phyloP scores from a whole-genome alignment of 2,797 vertebrate species.

The Melanotaenia parkinsoni region DNA sequence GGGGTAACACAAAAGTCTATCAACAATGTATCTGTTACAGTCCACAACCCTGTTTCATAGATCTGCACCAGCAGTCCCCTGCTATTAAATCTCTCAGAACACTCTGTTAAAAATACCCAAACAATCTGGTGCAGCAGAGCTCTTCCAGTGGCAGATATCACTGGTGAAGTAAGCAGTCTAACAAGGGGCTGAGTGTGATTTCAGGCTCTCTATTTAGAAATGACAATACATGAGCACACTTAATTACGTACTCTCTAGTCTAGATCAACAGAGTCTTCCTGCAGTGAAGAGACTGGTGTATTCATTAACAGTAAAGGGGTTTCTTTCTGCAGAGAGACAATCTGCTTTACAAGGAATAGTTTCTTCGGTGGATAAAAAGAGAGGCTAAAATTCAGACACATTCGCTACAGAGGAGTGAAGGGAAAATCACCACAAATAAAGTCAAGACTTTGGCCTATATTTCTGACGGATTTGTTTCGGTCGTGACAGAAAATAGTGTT shows the following conservation, averaged over 20 bases:
- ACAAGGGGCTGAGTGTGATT: conserved; percentile 77
- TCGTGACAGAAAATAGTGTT: conserved; percentile 64
- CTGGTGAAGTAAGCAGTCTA: conserved; percentile 62
- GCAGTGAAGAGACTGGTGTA: conserved; percentile 71
- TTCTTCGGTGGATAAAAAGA: conserved; percentile 57
- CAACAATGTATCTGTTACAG: conserved; percentile 63
- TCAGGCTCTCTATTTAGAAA: conserved; percentile 79
- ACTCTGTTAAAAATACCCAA: conserved; percentile 65
- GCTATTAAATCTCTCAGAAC: conserved; percentile 69
- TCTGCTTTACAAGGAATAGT: conserved; percentile 59
- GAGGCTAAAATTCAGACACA: conserved; percentile 50
- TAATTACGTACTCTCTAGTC: conserved; percentile 79
- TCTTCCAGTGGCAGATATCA: conserved; percentile 59
- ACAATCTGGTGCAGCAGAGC: conserved; percentile 57
- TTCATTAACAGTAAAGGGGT: conserved; percentile 80
- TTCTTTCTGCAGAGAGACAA: conserved; percentile 70
- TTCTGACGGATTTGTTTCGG: conserved; percentile 68
- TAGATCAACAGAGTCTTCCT: conserved; percentile 82
- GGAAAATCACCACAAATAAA: conserved; percentile 61
- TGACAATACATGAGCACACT: conserved; percentile 81
- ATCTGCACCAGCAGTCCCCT: conserved; percentile 54
- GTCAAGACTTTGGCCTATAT: conserved; percentile 74
- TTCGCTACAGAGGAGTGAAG: conserved; percentile 56
- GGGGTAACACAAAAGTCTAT: conserved; percentile 66
- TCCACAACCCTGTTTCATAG: conserved; percentile 57